Evolutionary conservation across 2,888 invertebrate genomes (phyloP).

Genomic region (Drosophila lutescens): DNA sequence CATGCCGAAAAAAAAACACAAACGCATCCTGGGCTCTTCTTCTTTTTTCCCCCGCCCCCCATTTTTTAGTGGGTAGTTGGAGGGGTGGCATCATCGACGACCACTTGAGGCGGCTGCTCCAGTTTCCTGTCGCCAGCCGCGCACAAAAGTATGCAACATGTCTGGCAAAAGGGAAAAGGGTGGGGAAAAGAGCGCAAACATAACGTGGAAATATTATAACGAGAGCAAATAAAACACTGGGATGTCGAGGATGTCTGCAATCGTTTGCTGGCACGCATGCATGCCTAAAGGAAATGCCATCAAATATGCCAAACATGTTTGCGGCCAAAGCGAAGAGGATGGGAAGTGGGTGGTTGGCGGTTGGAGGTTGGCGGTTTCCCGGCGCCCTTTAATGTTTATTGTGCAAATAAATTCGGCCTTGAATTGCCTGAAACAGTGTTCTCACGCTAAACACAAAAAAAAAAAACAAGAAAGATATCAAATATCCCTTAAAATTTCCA

Average conservation of each 20-base stretch:
- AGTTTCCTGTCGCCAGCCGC: slow-evolving; percentile 50
- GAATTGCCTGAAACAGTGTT: slow-evolving; percentile 27
- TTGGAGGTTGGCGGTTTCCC: neutral
- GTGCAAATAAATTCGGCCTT: slow-evolving; percentile 50
- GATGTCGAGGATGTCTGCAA: slow-evolving; percentile 37
- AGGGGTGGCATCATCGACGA: slow-evolving; percentile 41
- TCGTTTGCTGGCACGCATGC: slow-evolving; percentile 49
- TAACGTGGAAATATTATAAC: slow-evolving; percentile 57
- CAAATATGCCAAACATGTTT: slow-evolving; percentile 77
- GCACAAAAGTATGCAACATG: slow-evolving; percentile 70
- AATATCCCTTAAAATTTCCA: neutral
- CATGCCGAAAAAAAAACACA: slow-evolving; percentile 37
- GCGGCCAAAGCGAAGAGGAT: slow-evolving; percentile 12
- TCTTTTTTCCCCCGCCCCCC: neutral
- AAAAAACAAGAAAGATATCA: neutral
- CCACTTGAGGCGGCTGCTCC: slow-evolving; percentile 68
- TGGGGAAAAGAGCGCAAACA: slow-evolving; percentile 18
- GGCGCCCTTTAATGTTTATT: slow-evolving; percentile 55
- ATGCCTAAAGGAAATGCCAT: slow-evolving; percentile 72
- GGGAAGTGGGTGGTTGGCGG: neutral
- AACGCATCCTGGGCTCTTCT: slow-evolving; percentile 5
- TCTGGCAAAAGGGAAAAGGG: slow-evolving; percentile 25
- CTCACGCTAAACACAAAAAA: slow-evolving; percentile 14
- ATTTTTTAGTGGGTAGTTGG: slow-evolving; percentile 9
- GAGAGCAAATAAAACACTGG: slow-evolving; percentile 72